These are phyloP conservation scores for Ophiothrix spiculata DNA, from an alignment of 35 echinoderm and acorn worm species.

Conservation along the genomic window DNA sequence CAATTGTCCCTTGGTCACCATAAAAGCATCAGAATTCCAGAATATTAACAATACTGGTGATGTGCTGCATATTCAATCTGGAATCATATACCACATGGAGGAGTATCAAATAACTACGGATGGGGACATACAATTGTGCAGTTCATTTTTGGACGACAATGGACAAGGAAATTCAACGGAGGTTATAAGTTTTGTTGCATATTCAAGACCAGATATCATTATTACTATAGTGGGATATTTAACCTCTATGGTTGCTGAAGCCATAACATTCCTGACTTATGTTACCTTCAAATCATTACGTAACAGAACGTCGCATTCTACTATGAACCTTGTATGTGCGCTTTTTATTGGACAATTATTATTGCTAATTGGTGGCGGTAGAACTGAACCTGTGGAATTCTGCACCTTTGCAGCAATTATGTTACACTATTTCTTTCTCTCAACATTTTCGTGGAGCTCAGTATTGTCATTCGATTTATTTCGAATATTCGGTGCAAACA, in stretches of 20 bases:
- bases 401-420: constrained; percentile 9
- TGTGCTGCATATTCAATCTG: neutral
- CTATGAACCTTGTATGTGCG: constrained; percentile 6
- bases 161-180: neutral
- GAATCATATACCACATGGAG: neutral
- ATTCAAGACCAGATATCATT: neutral
- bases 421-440: constrained; percentile 15
- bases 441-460: constrained; percentile 8
- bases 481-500: neutral
- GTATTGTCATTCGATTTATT: neutral
- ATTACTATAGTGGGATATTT: neutral
- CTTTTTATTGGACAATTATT: constrained; percentile 15
- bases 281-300: constrained; percentile 2
- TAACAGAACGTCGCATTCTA: neutral
- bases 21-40: neutral
- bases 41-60: neutral
- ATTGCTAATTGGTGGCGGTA: neutral
- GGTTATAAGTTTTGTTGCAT: neutral
- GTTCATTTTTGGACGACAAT: neutral
- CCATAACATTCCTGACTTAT: constrained; percentile 18
- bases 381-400: neutral
- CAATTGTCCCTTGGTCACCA: neutral
- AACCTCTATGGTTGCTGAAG: neutral
- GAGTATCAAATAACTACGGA: neutral
- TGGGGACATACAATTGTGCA: neutral